A percentile compares a stretch with the other conserved stretches of the same genome.
phyloP scores from a whole-genome alignment of 2,797 vertebrate genomes.

The Phalloptychus januarius region DNA sequence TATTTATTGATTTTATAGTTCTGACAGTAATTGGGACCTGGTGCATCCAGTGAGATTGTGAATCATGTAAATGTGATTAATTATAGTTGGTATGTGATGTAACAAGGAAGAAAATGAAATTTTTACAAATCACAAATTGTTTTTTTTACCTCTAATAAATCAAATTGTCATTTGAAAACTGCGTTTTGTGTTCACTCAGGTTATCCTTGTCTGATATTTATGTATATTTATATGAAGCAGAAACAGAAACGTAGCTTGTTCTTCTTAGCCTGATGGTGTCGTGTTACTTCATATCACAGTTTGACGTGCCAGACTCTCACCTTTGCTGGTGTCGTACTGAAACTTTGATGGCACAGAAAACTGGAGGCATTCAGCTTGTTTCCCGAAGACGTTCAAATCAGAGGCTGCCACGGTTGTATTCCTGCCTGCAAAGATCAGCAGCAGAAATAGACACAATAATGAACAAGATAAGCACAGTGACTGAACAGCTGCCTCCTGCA shows the following conservation, averaged over 20 bases:
- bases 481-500: background rate
- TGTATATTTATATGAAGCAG: no score
- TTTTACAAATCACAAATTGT: background rate
- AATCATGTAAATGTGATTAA: background rate
- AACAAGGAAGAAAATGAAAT: background rate
- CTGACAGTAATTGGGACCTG: background rate
- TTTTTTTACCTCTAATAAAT: background rate
- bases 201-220: background rate
- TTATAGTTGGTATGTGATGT: background rate
- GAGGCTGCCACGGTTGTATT: background rate
- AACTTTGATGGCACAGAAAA: background rate
- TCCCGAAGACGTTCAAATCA: background rate
- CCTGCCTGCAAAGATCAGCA: background rate
- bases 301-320: background rate
- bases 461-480: background rate
- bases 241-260: background rate
- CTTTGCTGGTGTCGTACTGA: background rate
- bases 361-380: background rate
- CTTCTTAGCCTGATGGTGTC: background rate
- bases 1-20: background rate
- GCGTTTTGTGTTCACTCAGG: background rate
- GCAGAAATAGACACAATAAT: background rate
- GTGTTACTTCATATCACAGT: background rate
- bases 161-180: background rate
- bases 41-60: background rate